Evolutionary conservation across 2,113 vertebrate genomes (phyloP).

Genomic region (Scalopus aquaticus): DNA sequence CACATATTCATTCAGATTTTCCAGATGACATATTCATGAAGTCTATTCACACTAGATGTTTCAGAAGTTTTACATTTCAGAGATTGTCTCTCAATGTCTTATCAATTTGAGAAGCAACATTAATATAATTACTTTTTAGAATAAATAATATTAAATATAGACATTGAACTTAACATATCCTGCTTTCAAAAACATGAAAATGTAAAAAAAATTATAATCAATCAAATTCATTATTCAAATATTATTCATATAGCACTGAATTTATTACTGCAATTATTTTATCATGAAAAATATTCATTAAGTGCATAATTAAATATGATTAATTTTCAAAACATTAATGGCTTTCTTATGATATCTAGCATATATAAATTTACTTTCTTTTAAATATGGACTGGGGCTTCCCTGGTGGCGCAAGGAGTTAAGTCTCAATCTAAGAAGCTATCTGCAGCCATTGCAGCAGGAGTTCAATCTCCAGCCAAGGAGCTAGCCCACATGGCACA

Average conservation of each 20-base stretch:
- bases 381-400: no score
- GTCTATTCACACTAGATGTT: not conserved
- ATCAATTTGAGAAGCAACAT: not conserved
- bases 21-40: not conserved
- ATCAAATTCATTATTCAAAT: constrained; percentile 9
- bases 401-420: no score
- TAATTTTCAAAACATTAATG: not conserved
- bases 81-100: not conserved
- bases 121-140: not conserved
- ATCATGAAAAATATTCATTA: not conserved
- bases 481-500: no score
- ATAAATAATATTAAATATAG: not conserved
- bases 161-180: not conserved
- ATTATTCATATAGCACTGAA: not conserved
- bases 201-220: not conserved
- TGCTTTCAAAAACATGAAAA: constrained; percentile 5
- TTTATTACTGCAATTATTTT: not conserved
- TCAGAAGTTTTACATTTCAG: not conserved
- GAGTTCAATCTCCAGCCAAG: no score
- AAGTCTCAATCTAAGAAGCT: no score
- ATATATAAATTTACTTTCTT: not conserved
- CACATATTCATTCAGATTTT: not conserved
- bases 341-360: not conserved
- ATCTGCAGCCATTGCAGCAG: no score
- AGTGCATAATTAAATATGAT: not conserved